Base-by-base conservation (phyloP, 2,113 vertebrate genomes). In the Hyperoodon ampullatus region DNA sequence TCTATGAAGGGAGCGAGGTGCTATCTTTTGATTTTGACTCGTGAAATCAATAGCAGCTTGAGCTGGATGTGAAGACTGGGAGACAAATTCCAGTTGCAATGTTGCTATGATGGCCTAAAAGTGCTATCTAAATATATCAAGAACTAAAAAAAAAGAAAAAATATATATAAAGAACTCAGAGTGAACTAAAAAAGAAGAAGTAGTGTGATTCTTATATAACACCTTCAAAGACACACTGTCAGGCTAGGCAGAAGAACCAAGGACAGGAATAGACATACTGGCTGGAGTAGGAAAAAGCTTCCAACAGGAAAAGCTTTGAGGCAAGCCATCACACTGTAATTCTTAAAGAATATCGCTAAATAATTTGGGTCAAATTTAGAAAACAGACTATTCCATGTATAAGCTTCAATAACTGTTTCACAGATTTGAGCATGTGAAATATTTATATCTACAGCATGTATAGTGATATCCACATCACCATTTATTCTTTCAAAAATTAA, bases 401-500 rank as follows among this genome's bases (percentile, higher is more conserved):
- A 81, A 44, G 7, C 60, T 70, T 88, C 4, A 0, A 28, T 33
- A 33, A 95, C 1, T 75, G 50, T 50, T 77, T 89, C 23, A 28
- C 71, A 81, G 53, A 91, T 66, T 1, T 28, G 53, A 95, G n/a
- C 26, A 39, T 18, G 28, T 86, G 10, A 80, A 78, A 9, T 85
- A 13, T 15, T 50, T 68, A 4, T 72, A 14, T 9, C 19, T 93
- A 26, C 16, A 35, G 28, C 10, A 26, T 71, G 6, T 16, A 19
- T 3, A 47, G 23, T 8, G 63, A 16, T 55, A 47, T 3, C 24
- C 21, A 33, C 0, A 53, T 16, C 33, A 61, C 15, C 58, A 68
- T 55, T 86, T 60, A 74, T 65, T 88, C 63, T 50, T 97, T 65
- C 14, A 70, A 93, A 85, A 89, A 68, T 60, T 47, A 65, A 63